Conservation (phyloP, 2,113 vertebrate genomes). For the Kryptolebias marmoratus region DNA sequence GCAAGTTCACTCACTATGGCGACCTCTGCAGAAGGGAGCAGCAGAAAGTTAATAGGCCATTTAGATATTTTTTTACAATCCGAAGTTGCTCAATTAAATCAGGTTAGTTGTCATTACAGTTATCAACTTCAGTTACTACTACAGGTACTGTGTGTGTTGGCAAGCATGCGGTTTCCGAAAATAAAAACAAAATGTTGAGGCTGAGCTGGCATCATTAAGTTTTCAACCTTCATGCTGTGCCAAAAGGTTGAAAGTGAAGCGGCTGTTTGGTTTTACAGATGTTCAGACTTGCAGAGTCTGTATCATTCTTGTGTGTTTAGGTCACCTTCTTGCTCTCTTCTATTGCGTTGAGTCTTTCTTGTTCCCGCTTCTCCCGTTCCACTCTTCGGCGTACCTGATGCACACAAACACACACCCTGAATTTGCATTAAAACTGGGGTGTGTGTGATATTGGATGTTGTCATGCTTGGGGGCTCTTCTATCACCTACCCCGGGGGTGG, state of each 20-base stretch:
- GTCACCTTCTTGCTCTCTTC: conserved; percentile 74
- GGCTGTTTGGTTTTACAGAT: conserved; percentile 7
- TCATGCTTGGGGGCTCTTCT: neutral
- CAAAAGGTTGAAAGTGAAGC: neutral
- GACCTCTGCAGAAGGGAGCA: too few species aligned
- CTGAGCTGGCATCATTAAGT: conserved; percentile 9
- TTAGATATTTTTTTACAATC: too few species aligned
- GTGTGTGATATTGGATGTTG: neutral
- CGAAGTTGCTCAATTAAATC: too few species aligned
- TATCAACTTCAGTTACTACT: conserved; percentile 5
- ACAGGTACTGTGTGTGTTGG: conserved; percentile 6
- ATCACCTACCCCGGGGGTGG: too few species aligned
- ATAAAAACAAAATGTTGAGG: conserved; percentile 11
- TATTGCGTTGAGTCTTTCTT: conserved; percentile 61
- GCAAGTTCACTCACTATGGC: too few species aligned
- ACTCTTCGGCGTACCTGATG: conserved; percentile 54
- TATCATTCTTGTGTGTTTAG: neutral
- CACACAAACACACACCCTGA: neutral
- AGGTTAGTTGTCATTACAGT: conserved; percentile 2
- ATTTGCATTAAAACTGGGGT: neutral
- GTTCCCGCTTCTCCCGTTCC: conserved; percentile 65
- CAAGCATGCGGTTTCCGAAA: conserved; percentile 4
- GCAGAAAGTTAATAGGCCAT: too few species aligned
- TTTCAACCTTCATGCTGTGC: neutral
- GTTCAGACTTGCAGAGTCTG: conserved; percentile 18